Evolutionary conservation across 2,113 vertebrate species (phyloP), one percentile per base, ranked within the genome.

Genomic region (Perca fluviatilis): DNA sequence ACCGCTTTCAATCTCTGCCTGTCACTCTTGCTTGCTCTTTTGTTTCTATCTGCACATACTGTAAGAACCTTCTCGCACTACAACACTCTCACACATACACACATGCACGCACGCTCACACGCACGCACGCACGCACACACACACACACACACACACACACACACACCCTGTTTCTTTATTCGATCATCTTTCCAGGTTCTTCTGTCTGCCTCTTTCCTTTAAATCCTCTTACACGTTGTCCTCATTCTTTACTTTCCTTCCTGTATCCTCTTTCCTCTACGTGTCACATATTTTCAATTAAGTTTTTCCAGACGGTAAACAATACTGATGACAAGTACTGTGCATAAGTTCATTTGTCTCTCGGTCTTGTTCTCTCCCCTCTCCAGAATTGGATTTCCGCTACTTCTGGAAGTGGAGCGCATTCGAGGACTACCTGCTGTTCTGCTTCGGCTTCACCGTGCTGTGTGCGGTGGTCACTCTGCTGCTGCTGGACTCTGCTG

Each of bases 361-460:
- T 49, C 23, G 60, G 50, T 54, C 2, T 51, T 47, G 3, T 62
- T 47, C 9, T 19, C 12, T 67, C 33, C 12, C 19, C 18, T 8
- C 58, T 60, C 4, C 83, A 96, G 96, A 96, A 62, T 81, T 96
- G 82, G 92, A 96, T 72, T 23, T 93, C 1, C 75, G 77, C 6
- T 94, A 95, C 90, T 96, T 96, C 85, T 96, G 96, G 96, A 92
- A 88, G 87, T 96, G 96, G 96, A 95, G 85, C 11, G 87, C 83
- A 0, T 95, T 96, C 50, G 95, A 96, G 79, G 96, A 97, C 90
- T 96, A 96, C 85, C 86, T 96, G 66, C 88, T 96, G 49, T 96
- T 96, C 91, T 96, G 96, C 80, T 93, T 96, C 1, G 87, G 89
- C 83, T 93, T 96, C 79, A 94, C 90, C 1, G 76, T 95, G 62